A percentile compares a stretch with the other conserved stretches of the same genome.
Conservation (phyloP, 64 coral and sea anemone species). For the Stichodactyla mertensii region DNA sequence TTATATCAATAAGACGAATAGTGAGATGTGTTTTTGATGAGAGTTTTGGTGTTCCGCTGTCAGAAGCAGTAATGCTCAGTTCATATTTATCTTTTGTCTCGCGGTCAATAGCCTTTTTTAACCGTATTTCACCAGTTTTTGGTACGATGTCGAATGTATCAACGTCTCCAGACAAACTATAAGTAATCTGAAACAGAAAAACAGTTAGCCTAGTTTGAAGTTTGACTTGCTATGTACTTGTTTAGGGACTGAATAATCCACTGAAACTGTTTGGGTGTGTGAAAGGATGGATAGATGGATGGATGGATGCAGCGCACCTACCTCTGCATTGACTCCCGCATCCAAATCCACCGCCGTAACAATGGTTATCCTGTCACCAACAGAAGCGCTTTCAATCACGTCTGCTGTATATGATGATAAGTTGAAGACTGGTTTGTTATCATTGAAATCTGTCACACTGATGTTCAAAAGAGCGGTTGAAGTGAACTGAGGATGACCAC, state of each 20-base stretch:
- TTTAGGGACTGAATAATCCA: too few species aligned
- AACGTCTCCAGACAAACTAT: slow-evolving; percentile 40
- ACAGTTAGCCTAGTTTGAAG: too few species aligned
- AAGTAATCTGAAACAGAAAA: slow-evolving; percentile 43
- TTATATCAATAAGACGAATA: slow-evolving; percentile 66
- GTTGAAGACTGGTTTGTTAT: slow-evolving; percentile 76
- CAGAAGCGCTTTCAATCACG: slow-evolving; percentile 48
- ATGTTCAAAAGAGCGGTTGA: slow-evolving; percentile 50
- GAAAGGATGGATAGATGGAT: too few species aligned
- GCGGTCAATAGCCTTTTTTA: slow-evolving; percentile 55
- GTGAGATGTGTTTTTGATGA: slow-evolving; percentile 57
- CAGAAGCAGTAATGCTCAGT: slow-evolving; percentile 51
- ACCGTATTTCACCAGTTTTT: slow-evolving; percentile 55
- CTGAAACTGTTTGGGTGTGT: neutral
- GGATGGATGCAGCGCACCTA: neutral
- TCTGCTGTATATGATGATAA: slow-evolving; percentile 31
- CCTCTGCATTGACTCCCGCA: slow-evolving; percentile 57
- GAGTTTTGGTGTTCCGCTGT: slow-evolving; percentile 58
- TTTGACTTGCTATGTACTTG: too few species aligned
- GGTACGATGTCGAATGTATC: slow-evolving; percentile 51
- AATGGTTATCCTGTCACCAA: slow-evolving; percentile 28
- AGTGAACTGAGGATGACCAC: slow-evolving; percentile 46
- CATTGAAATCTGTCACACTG: slow-evolving; percentile 88
- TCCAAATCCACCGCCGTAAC: slow-evolving; percentile 64
- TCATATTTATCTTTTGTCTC: slow-evolving; percentile 52